Conservation (phyloP, 2,888 invertebrate genomes). For the Lasioglossum calceatum region DNA sequence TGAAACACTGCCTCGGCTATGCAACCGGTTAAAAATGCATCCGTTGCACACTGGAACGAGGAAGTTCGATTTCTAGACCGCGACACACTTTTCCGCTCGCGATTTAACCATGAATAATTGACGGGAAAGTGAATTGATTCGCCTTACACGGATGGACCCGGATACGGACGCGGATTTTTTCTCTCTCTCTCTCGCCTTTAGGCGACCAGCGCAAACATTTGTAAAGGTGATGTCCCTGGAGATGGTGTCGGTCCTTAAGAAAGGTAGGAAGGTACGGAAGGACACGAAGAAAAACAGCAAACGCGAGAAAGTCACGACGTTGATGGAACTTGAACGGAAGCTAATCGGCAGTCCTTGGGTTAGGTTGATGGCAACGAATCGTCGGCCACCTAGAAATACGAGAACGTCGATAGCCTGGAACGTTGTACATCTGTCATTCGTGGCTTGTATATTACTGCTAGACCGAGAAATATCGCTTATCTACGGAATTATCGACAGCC, state of each 20-base stretch:
- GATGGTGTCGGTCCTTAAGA: background rate
- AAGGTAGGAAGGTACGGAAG: background rate
- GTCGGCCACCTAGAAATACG: background rate
- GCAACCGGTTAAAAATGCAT: background rate
- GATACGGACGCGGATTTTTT: constrained; percentile 41
- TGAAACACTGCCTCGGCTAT: background rate
- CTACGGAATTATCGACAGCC: constrained; percentile 31
- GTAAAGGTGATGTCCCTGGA: background rate
- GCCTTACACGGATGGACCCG: constrained; percentile 25
- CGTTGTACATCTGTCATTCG: background rate
- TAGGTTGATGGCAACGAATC: background rate
- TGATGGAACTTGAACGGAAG: background rate
- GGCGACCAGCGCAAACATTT: constrained; percentile 27
- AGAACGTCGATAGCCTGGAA: constrained; percentile 16
- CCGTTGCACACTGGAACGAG: background rate
- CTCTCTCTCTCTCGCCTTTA: constrained; percentile 19
- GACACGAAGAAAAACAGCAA: background rate
- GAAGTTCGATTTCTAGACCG: constrained; percentile 18
- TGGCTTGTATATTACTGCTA: constrained; percentile 3
- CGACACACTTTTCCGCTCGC: constrained; percentile 22
- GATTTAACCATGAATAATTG: constrained; percentile 60
- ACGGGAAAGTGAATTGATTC: constrained; percentile 49
- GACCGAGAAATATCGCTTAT: constrained; percentile 27
- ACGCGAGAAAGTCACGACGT: background rate
- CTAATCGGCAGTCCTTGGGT: background rate